phyloP scores from a whole-genome alignment of 2,113 vertebrate species.

The Carollia perspicillata region DNA sequence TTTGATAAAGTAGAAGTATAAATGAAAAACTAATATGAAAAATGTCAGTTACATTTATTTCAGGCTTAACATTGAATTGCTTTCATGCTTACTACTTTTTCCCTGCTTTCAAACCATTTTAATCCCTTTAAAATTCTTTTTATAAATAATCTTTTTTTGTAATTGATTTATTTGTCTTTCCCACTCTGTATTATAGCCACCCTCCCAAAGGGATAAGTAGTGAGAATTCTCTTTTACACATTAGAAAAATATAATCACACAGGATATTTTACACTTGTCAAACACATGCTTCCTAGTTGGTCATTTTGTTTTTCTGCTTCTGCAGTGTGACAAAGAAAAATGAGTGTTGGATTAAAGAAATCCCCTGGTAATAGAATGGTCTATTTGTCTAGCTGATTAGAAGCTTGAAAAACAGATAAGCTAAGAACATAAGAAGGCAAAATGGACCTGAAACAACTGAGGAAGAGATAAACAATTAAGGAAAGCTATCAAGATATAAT shows the following conservation, averaged over 20 bases:
- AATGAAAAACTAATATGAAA: background rate
- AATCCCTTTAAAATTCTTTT: background rate
- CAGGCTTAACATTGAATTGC: background rate
- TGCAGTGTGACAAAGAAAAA: conserved; percentile 40
- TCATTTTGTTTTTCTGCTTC: background rate
- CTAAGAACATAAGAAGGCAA: background rate
- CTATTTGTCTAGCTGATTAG: background rate
- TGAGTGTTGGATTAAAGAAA: conserved; percentile 10
- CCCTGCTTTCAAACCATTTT: background rate
- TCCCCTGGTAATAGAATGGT: background rate
- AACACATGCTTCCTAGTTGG: background rate
- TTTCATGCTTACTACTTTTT: background rate
- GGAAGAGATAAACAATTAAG: background rate
- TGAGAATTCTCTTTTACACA: background rate
- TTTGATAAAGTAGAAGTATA: background rate
- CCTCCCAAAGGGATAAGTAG: background rate
- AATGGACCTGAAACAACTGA: background rate
- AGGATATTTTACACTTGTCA: background rate
- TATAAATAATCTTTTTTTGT: background rate
- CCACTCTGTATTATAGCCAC: background rate
- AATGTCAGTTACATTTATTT: background rate
- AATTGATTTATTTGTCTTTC: background rate
- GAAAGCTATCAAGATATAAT: background rate
- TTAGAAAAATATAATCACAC: background rate
- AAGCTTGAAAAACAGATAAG: background rate